Percentiles rank a stretch among this genome's conserved stretches.
phyloP scores from a whole-genome alignment of 2,888 invertebrate species.

The Amphipyra berbera region DNA sequence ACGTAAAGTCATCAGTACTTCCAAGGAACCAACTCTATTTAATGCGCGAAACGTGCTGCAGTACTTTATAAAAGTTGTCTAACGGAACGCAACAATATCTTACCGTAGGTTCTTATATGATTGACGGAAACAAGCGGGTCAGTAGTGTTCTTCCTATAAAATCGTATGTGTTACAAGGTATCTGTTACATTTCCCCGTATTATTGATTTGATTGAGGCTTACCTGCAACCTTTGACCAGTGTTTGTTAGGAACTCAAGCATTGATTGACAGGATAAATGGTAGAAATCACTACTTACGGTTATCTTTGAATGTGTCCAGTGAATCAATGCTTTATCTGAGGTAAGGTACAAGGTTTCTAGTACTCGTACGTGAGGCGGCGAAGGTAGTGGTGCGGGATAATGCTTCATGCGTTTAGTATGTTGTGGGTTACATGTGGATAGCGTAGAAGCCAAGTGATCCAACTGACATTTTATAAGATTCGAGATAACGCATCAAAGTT shows the following conservation, averaged over 20 bases:
- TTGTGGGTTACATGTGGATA: not conserved
- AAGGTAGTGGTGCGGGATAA: conserved; percentile 31
- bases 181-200: conserved; percentile 65
- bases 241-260: conserved; percentile 54
- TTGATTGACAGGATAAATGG: conserved; percentile 62
- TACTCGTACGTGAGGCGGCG: conserved; percentile 35
- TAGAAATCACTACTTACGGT: conserved; percentile 56
- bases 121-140: conserved; percentile 74
- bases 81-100: conserved; percentile 55
- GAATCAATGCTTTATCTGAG: conserved; percentile 49
- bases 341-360: conserved; percentile 43
- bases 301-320: conserved; percentile 55
- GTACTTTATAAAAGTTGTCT: conserved; percentile 48
- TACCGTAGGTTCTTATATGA: conserved; percentile 58
- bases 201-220: conserved; percentile 64
- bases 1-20: conserved; percentile 51
- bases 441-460: no score
- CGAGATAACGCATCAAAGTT: no score
- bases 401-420: conserved; percentile 4
- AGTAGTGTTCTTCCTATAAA: conserved; percentile 60
- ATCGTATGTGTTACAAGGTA: conserved; percentile 58
- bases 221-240: conserved; percentile 72
- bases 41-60: conserved; percentile 51
- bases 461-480: no score
- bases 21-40: conserved; percentile 45